Conservation (phyloP, 2,797 vertebrate species). For the Pteronotus mesoamericanus region DNA sequence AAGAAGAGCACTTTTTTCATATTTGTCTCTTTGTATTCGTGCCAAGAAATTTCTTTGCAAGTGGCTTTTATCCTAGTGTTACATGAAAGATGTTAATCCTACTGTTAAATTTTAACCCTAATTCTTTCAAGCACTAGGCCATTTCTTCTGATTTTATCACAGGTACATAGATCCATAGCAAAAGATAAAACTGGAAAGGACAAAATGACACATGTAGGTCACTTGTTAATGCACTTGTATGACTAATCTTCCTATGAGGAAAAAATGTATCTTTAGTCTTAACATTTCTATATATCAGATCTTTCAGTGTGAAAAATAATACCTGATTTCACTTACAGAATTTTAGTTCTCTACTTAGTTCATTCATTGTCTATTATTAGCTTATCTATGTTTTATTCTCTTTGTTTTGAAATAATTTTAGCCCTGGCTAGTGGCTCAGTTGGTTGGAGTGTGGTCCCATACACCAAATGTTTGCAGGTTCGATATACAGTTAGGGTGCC, state of each 20-base stretch:
- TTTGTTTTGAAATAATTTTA: slow-evolving; percentile 32
- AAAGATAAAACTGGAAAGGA: slow-evolving; percentile 40
- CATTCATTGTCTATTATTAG: not conserved
- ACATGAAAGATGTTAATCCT: slow-evolving; percentile 68
- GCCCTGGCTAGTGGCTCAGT: not conserved
- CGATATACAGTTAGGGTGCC: too few species aligned
- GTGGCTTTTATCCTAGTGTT: slow-evolving; percentile 67
- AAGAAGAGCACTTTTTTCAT: slow-evolving; percentile 50
- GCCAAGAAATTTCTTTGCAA: slow-evolving; percentile 60
- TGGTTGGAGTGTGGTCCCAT: not conserved
- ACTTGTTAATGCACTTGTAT: slow-evolving; percentile 47
- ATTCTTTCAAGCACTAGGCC: slow-evolving; percentile 57
- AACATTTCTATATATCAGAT: slow-evolving; percentile 33
- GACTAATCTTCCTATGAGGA: slow-evolving; percentile 16
- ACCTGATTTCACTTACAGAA: slow-evolving; percentile 22
- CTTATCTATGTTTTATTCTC: not conserved
- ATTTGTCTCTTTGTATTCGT: slow-evolving; percentile 59
- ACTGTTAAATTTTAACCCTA: slow-evolving; percentile 63
- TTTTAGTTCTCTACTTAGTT: slow-evolving; percentile 4
- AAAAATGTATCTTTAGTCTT: slow-evolving; percentile 48
- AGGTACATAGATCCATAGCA: slow-evolving; percentile 13
- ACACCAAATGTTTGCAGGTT: not conserved
- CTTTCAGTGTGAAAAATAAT: slow-evolving; percentile 42
- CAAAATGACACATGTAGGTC: slow-evolving; percentile 55
- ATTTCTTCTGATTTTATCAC: slow-evolving; percentile 65